Percentiles rank a stretch among this genome's conserved stretches.
These are phyloP conservation scores for Scaptodrosophila lebanonensis DNA, from an alignment of 1,140 invertebrate genomes.

Conservation along the genomic window DNA sequence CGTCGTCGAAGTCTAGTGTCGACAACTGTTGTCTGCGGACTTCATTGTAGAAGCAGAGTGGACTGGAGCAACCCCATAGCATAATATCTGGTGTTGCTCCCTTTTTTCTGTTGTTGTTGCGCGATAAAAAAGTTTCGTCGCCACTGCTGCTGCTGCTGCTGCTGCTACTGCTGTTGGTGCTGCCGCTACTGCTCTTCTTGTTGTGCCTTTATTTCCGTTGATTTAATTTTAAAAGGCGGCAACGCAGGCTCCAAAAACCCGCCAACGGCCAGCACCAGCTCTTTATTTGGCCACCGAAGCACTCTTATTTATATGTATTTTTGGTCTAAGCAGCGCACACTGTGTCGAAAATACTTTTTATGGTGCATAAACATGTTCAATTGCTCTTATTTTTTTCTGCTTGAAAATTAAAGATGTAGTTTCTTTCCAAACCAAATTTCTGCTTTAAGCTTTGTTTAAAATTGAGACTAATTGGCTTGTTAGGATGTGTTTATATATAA, in stretches of 20 bases:
- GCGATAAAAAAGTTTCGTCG: constrained; percentile 66
- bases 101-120: constrained; percentile 55
- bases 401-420: no score
- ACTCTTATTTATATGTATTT: constrained; percentile 66
- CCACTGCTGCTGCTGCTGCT: no score
- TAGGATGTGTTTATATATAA: no score
- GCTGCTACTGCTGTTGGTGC: constrained; percentile 16
- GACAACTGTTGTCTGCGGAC: constrained; percentile 61
- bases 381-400: no score
- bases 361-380: not conserved
- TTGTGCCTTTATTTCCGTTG: constrained; percentile 58
- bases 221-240: constrained; percentile 74
- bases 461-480: no score
- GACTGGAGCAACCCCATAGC: constrained; percentile 17
- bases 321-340: not conserved
- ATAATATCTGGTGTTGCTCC: constrained; percentile 54
- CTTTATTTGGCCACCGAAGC: constrained; percentile 48
- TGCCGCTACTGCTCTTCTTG: constrained; percentile 23
- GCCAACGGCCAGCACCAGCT: constrained; percentile 34
- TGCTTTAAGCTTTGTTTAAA: no score
- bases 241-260: constrained; percentile 3
- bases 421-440: no score
- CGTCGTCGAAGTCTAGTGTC: not conserved
- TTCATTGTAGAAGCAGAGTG: no score
- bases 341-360: not conserved